Conservation (phyloP, 2,888 invertebrate genomes). For the Eudemis profundana region DNA sequence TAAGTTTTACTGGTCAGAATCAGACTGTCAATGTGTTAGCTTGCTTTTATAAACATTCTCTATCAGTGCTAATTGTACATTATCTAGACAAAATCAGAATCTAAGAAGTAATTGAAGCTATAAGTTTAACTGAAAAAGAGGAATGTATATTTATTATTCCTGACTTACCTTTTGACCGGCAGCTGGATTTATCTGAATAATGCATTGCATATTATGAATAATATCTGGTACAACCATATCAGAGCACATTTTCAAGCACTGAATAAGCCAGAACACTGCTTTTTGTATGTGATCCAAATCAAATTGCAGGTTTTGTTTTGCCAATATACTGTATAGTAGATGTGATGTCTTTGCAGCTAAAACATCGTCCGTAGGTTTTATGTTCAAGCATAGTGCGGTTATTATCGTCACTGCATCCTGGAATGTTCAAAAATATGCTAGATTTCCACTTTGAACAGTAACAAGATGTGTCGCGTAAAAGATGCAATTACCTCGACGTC, state of each 20-base stretch:
- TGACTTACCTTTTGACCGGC: conserved; percentile 63
- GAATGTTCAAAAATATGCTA: conserved; percentile 48
- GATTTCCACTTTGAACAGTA: not conserved
- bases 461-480: no score
- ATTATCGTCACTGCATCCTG: conserved; percentile 71
- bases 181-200: conserved; percentile 64
- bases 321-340: conserved; percentile 82
- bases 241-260: conserved; percentile 72
- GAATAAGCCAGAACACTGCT: conserved; percentile 75
- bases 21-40: no score
- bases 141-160: not conserved
- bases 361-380: conserved; percentile 79
- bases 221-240: conserved; percentile 75
- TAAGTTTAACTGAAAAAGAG: no score
- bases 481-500: no score
- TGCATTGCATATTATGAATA: conserved; percentile 73
- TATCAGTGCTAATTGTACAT: no score
- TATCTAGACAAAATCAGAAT: no score
- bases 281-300: conserved; percentile 62
- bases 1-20: no score
- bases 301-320: conserved; percentile 81
- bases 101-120: no score
- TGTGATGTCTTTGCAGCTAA: conserved; percentile 85
- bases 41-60: no score
- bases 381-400: conserved; percentile 67